Percentiles rank a stretch among this genome's conserved stretches.
Conservation (phyloP, 2,113 vertebrate genomes). For the Lamprotornis superbus region DNA sequence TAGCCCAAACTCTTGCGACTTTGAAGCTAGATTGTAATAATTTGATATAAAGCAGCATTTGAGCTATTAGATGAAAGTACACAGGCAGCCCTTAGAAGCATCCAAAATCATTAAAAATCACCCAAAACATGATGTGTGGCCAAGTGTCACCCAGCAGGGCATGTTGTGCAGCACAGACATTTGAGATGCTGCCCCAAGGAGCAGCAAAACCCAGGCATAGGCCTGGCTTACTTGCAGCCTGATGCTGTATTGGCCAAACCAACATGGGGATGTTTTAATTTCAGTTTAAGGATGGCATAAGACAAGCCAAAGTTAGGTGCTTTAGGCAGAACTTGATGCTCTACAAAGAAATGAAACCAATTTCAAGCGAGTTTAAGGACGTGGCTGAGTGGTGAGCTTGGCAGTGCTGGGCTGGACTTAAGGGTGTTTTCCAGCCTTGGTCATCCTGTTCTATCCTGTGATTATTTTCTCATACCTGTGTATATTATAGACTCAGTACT, state of each 20-base stretch:
- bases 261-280: fast-evolving
- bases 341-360: neutral
- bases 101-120: neutral
- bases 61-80: neutral
- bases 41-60: neutral
- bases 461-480: neutral
- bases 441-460: neutral
- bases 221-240: neutral
- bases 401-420: fast-evolving
- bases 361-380: neutral
- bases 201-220: neutral
- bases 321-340: neutral
- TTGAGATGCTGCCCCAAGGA: neutral
- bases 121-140: neutral
- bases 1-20: neutral
- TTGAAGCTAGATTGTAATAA: neutral
- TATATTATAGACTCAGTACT: fast-evolving
- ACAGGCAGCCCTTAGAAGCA: neutral
- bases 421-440: neutral
- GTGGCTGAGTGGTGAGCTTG: neutral
- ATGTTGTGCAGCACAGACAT: neutral
- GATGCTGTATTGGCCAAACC: neutral
- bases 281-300: neutral
- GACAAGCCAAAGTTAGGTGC: neutral
- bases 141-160: neutral